Percentiles rank a stretch among this genome's conserved stretches.
Conservation (phyloP, 1,140 invertebrate species). For the Ostrea denselamellosa region DNA sequence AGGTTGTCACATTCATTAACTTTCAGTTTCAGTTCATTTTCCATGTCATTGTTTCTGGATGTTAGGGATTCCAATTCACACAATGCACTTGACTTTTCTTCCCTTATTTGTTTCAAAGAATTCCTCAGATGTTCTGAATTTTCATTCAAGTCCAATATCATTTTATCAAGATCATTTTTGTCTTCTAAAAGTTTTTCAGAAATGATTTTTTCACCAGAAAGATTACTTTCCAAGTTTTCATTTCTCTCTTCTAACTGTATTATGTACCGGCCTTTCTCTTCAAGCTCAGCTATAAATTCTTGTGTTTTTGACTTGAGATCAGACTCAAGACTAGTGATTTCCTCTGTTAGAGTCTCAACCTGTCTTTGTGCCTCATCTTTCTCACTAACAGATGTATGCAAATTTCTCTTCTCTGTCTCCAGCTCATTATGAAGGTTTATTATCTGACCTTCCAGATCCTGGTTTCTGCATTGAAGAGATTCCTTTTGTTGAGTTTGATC, state of each 20-base stretch:
- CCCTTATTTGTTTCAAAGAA: conserved; percentile 15
- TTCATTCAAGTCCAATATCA: conserved; percentile 15
- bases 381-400: background rate
- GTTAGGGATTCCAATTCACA: background rate
- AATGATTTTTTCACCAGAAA: background rate
- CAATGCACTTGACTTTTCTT: background rate
- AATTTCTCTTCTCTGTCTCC: background rate
- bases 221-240: background rate
- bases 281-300: background rate
- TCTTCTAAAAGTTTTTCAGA: conserved; percentile 20
- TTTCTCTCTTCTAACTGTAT: background rate
- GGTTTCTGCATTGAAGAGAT: background rate
- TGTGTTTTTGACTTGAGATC: background rate
- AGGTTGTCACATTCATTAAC: background rate
- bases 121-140: background rate
- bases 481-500: background rate
- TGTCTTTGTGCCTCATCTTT: conserved; percentile 11
- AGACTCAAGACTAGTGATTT: background rate
- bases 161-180: conserved; percentile 31
- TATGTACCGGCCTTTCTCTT: background rate
- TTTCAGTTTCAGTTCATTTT: conserved; percentile 37
- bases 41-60: background rate
- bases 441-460: conserved; percentile 9
- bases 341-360: background rate
- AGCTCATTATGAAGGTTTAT: conserved; percentile 5